Conservation (phyloP, 2,113 vertebrate genomes). For the Mellivora capensis region DNA sequence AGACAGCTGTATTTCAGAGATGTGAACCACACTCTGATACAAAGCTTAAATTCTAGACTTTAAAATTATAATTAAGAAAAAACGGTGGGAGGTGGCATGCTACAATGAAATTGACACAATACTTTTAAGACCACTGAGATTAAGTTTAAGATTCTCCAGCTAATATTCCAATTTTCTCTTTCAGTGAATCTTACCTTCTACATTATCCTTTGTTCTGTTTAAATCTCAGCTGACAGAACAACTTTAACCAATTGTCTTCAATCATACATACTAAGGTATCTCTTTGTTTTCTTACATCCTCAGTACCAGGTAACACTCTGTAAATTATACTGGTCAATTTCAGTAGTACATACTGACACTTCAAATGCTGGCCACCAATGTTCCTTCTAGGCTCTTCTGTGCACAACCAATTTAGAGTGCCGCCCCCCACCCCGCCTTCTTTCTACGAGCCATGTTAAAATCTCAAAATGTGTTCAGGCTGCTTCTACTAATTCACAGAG, state of each 20-base stretch:
- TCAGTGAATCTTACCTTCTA: neutral
- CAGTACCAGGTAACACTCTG: neutral
- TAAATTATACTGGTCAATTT: neutral
- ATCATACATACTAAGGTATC: neutral
- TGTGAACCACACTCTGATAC: neutral
- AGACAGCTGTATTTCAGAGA: neutral
- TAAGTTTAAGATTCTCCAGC: neutral
- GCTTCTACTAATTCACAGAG: neutral
- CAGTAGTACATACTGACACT: neutral
- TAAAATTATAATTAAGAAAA: slow-evolving; percentile 1
- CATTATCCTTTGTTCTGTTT: neutral
- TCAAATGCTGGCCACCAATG: neutral
- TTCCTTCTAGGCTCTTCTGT: neutral
- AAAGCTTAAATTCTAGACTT: slow-evolving; percentile 4
- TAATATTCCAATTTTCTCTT: neutral
- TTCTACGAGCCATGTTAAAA: neutral
- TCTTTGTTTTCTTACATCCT: neutral
- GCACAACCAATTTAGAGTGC: neutral
- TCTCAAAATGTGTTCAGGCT: neutral
- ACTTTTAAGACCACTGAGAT: neutral
- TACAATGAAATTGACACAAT: neutral
- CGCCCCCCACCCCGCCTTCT: neutral
- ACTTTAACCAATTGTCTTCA: neutral
- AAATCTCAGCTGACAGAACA: neutral
- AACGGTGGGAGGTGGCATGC: neutral